Base-by-base conservation (phyloP, 2,113 vertebrate species). In the Psilopogon haemacephalus region DNA sequence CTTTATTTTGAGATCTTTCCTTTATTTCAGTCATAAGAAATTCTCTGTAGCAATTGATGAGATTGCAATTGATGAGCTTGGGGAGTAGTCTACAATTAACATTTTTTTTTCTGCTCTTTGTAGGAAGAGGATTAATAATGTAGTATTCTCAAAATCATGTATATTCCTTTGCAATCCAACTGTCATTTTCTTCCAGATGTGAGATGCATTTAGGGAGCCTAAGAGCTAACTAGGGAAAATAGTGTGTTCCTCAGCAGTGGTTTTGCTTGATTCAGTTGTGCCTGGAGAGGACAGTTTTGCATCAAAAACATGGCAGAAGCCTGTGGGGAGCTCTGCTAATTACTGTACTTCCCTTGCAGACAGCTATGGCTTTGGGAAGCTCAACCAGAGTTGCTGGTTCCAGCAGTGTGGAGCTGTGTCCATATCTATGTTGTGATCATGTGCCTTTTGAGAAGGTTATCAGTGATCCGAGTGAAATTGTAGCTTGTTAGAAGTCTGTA, bases 21-120 rank as follows among this genome's bases (percentile, higher is more conserved):
- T 67, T 93, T 74, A 83, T 90, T 95, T 89, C 64, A 72, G 65
- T 93, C 0, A 0, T 69, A 56, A 89, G 55, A 83, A 80, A 35
- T 78, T 94, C 81, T 90, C 67, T 86, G 89, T 28, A 62, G 79
- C 69, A 38, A n/a, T 62, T 94, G 92, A 80, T 94, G 74, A 93
- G 78, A 92, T 71, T 68, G 28, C 73, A 70, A 95, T n/a, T n/a
- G n/a, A n/a, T n/a, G n/a, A 94, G 86, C 90, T 82, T 87, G 68
- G 84, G 93, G 88, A 95, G 63, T 76, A 90, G 84, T 71, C 60
- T 11, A 16, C 89, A 91, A 89, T 95, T 96, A 95, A 68, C n/a
- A 19, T 80, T 2, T 8, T 26, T 84, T 84, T 17, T 44, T 15
- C 35, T 63, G 15, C 62, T 23, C 40, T 76, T 83, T 56, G 17